A percentile compares a stretch with the other conserved stretches of the same genome.
These are phyloP conservation scores for Carlito syrichta DNA, from an alignment of 2,113 vertebrate genomes.

Conservation along the genomic window DNA sequence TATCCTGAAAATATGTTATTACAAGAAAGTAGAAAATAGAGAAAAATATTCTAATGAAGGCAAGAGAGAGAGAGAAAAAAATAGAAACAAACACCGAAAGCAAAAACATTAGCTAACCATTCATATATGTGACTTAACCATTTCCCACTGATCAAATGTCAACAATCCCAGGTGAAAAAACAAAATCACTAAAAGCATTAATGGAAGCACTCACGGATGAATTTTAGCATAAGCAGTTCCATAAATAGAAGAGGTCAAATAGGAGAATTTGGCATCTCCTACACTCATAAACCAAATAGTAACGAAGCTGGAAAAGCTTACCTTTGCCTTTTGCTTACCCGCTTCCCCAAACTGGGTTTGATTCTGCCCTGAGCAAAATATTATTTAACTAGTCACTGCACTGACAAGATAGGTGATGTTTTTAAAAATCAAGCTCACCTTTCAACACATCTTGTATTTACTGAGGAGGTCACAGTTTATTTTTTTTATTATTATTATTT, in stretches of 20 bases:
- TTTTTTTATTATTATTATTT: no score
- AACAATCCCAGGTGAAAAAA: not conserved
- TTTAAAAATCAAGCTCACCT: slow-evolving; percentile 29
- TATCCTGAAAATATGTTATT: slow-evolving; percentile 13
- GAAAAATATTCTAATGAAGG: not conserved
- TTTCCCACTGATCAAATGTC: slow-evolving; percentile 9
- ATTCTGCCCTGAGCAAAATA: not conserved
- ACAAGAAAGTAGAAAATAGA: not conserved
- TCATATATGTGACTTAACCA: not conserved
- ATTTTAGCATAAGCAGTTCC: not conserved
- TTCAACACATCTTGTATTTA: not conserved
- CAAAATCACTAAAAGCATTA: not conserved
- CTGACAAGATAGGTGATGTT: not conserved
- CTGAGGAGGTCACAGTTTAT: not conserved
- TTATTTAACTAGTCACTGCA: not conserved
- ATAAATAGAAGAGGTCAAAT: not conserved
- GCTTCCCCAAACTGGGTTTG: not conserved
- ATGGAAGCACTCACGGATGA: not conserved
- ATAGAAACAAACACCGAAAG: not conserved
- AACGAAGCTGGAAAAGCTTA: not conserved
- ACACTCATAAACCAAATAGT: not conserved
- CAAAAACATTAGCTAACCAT: slow-evolving; percentile 9
- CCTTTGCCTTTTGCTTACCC: not conserved
- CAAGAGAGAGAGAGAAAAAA: not conserved
- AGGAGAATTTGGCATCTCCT: not conserved